Base-by-base conservation (phyloP, 2,888 invertebrate species). In the Leucophora obtusa region DNA sequence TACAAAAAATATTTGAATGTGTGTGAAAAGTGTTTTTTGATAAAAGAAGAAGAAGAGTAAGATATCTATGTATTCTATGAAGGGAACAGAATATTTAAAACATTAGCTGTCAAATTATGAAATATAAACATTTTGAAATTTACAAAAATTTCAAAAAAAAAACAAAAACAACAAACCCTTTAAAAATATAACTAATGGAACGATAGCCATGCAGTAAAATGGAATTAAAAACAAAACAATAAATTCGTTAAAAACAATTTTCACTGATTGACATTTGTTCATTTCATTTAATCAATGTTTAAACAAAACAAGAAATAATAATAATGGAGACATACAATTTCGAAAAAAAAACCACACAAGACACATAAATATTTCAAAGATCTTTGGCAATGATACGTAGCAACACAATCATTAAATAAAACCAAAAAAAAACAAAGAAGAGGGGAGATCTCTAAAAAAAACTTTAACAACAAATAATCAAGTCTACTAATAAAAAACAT, bases 201-300 rank as follows among this genome's bases (percentile, higher is more conserved):
- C n/a, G 0, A 47, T 47, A 11, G 6, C 43, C 14, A 47, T 47
- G 10, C 43, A 47, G 11, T 6, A 28, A 6, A 28, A 28, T 7
- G 43, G 14, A 56, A 33, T 17, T 24, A 15, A 47, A 65, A 50
- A 65, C 21, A 58, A 33, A 65, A 17, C 18, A 17, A 66, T 59
- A 38, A 60, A 73, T 38, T 59, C 24, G 50, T 66, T 73, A 53
- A 59, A 28, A 54, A 38, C 47, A 63, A 63, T 50, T 74, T 54
- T 10, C n/a, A 38, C 43, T 71, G 63, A 76, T 70, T 76, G 70
- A 58, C 69, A 76, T 63, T 71, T 70, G n/a, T 71, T 63, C 35
- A 14, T 28, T 59, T 53, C 59, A 53, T 65, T 28, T 33, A 70
- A 63, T 51, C 56, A 65, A 58, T 53, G 21, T 28, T 59, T 35